Evolutionary conservation across 1,140 invertebrate species (phyloP), one percentile per base, ranked within the genome.

Genomic region (Bombus confusus): DNA sequence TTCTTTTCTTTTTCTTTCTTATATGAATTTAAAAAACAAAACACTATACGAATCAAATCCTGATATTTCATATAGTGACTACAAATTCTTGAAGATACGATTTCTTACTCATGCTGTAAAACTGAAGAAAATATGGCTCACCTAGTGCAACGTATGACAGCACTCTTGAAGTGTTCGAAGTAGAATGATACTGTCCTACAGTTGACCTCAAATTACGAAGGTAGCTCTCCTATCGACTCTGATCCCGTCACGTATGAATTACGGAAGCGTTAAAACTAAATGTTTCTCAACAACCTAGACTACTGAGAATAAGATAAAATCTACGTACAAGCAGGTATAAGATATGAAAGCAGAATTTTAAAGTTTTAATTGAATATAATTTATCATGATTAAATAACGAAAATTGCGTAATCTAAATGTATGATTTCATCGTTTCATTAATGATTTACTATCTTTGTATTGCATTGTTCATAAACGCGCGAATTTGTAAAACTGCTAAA

Each of bases 151-250:
- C 72, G 72, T 72, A 75, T 47, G 77, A 91, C 87, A 87, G 52
- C 62, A 66, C 75, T 28, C 87, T 72, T 31, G 31, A 37, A 91
- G 39, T 57, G 90, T 88, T 88, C 85, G 86, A 64, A 79, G 81
- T 80, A 82, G 91, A 93, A 88, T 93, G 91, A 92, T 81, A 66
- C 64, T 87, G 92, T 91, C 92, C 90, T 92, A 90, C 86, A 47
- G 59, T 74, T 91, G 92, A 93, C 92, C 92, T 91, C 89, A 76
- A 85, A 77, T 84, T 15, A 34, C 57, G 64, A 84, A 71, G 31
- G 52, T 39, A 73, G n/a, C 22, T 43, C 59, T 68, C 34, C 18
- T 83, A 89, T 89, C 87, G 88, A 89, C 86, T 89, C 59, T 25
- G 25, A 86, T 43, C 37, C 57, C n/a, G 8, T 62, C 28, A 34